Evolutionary conservation across 2,888 invertebrate species (phyloP).

Genomic region (Altica lythri): DNA sequence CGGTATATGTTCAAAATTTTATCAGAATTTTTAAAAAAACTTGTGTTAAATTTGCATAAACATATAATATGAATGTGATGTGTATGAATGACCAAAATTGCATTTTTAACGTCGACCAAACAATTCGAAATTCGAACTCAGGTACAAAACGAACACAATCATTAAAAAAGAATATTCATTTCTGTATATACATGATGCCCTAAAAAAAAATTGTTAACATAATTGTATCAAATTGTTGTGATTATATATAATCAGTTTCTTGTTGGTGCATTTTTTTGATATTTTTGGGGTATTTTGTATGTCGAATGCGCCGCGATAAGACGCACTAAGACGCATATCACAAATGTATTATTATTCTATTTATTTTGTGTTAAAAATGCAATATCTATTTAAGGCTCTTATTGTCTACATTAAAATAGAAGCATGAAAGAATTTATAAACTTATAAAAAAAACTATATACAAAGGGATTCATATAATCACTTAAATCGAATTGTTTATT

Average conservation of each 20-base stretch:
- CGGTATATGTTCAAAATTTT: neutral
- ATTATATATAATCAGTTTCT: neutral
- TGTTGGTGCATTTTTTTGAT: neutral
- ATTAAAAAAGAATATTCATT: slow-evolving; percentile 24
- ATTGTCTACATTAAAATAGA: slow-evolving; percentile 25
- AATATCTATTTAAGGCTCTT: slow-evolving; percentile 37
- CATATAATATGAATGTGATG: slow-evolving; percentile 22
- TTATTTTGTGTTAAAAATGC: slow-evolving; percentile 41
- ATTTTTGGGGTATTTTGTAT: slow-evolving; percentile 7
- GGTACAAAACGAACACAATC: slow-evolving; percentile 47
- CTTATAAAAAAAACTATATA: too few relatives aligned
- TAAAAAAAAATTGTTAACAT: neutral
- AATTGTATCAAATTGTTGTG: neutral
- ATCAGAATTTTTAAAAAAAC: neutral
- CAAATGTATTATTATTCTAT: slow-evolving; percentile 35
- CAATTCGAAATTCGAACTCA: slow-evolving; percentile 42
- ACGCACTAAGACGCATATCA: slow-evolving; percentile 44
- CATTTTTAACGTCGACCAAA: slow-evolving; percentile 44
- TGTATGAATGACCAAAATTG: slow-evolving; percentile 32
- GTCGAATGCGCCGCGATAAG: slow-evolving; percentile 4
- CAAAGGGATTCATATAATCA: too few relatives aligned
- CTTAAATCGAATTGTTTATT: too few relatives aligned
- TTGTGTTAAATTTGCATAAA: slow-evolving; percentile 14
- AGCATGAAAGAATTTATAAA: slow-evolving; percentile 22
- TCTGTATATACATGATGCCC: slow-evolving; percentile 11